Base-by-base conservation (phyloP, 2,113 vertebrate genomes). In the Pteropus alecto region DNA sequence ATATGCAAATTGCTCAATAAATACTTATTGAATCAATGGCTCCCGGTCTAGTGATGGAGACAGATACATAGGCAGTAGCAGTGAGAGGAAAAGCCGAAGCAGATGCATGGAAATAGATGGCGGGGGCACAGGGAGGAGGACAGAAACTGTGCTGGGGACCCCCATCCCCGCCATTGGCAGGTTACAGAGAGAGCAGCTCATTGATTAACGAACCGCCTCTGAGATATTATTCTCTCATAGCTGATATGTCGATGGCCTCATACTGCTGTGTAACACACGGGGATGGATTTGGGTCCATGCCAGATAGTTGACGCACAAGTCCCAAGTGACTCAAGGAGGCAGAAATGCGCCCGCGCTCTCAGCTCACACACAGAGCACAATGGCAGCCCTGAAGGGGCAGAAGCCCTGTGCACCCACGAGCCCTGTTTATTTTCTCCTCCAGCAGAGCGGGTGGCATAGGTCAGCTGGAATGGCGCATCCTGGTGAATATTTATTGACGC, bases 401-500 rank as follows among this genome's bases (percentile, higher is more conserved):
- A 41, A 28, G 67, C 58, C 28, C 1, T 77, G 96, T 96, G 86
- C 93, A 96, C 96, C 97, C 97, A 93, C 97, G 73, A 71, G 86
- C 94, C 87, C 1, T 98, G 98, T 99, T 99, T 99, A 98, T 99
- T 99, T 99, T 99, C 98, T 98, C 98, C 98, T 97, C 94, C 98
- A 97, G 98, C 95, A 93, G 97, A 98, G 95, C 19, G 96, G 94
- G 67, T 93, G 95, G 97, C 95, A 79, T 78, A 97, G 98, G 98
- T 98, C 98, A 98, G 94, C 87, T 83, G 93, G 93, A 98, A 96
- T 97, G 97, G 96, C 96, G 97, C 97, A 0, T 98, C 98, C 90
- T 98, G 98, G 97, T 98, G 97, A 96, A 87, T 99, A 99, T 99
- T 99, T 99, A 98, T 99, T 99, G 99, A 99, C 94, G 97, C 98